These are phyloP conservation scores for Polydrusus cervinus DNA, from an alignment of 2,888 invertebrate genomes.

Conservation along the genomic window DNA sequence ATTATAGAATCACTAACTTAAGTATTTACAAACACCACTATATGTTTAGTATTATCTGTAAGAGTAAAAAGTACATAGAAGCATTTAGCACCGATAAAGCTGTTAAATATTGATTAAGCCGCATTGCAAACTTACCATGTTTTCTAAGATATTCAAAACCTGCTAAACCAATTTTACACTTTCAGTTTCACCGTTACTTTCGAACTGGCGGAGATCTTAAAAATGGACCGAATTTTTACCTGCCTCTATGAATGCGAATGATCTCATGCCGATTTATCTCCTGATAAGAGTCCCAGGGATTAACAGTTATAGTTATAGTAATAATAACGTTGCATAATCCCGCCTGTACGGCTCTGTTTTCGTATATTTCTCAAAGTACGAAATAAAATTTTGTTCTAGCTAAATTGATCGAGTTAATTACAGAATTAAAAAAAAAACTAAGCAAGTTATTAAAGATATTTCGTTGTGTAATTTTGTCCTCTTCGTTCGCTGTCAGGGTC, in stretches of 20 bases:
- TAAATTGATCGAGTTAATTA: too few relatives aligned
- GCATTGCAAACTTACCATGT: constrained; percentile 1
- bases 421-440: too few relatives aligned
- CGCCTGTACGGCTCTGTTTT: neutral
- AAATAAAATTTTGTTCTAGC: neutral
- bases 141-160: neutral
- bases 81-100: neutral
- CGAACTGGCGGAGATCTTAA: constrained; percentile 4
- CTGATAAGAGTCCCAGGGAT: constrained; percentile 19
- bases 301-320: constrained; percentile 19
- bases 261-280: constrained; percentile 23
- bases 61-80: constrained; percentile 14
- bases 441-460: too few relatives aligned
- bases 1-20: too few relatives aligned
- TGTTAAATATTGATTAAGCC: neutral
- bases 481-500: too few relatives aligned
- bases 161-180: neutral
- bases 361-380: neutral
- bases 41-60: neutral
- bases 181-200: constrained; percentile 11
- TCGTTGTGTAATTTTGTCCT: too few relatives aligned
- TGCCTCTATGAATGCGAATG: constrained; percentile 1
- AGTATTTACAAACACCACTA: too few relatives aligned
- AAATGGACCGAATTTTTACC: constrained; percentile 19
- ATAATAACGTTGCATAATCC: constrained; percentile 12